Conservation (phyloP, 2,113 vertebrate species). For the Poicephalus gulielmi region DNA sequence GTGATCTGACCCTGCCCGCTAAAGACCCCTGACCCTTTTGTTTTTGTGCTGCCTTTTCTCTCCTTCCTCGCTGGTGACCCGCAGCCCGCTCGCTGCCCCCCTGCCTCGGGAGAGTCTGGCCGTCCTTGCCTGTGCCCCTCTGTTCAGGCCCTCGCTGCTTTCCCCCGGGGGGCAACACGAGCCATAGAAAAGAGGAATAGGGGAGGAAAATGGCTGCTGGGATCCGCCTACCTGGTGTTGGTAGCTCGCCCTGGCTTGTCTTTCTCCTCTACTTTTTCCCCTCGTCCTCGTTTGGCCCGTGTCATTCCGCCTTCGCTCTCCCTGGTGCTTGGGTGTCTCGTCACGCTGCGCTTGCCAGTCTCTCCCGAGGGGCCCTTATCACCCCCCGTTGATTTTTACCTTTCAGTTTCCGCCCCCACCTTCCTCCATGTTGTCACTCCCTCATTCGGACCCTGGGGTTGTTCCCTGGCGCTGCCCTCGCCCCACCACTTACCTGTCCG, state of each 20-base stretch:
- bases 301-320: not conserved
- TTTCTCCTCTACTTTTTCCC: rapidly evolving
- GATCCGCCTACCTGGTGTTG: conserved; percentile 4
- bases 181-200: not conserved
- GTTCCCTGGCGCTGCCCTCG: not conserved
- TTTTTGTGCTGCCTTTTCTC: not conserved
- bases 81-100: not conserved
- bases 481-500: too few relatives aligned
- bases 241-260: not conserved
- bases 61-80: rapidly evolving
- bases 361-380: not conserved
- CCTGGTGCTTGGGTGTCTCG: not conserved
- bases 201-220: conserved; percentile 57
- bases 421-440: not conserved
- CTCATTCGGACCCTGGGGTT: not conserved
- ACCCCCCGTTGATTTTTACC: not conserved
- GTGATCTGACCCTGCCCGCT: not conserved
- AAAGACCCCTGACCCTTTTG: not conserved
- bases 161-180: not conserved
- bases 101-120: rapidly evolving
- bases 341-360: not conserved
- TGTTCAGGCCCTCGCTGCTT: rapidly evolving
- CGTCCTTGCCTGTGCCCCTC: rapidly evolving
- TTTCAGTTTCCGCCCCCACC: not conserved
- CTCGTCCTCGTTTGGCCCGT: not conserved